Evolutionary conservation across 1,140 invertebrate species (phyloP), one percentile per base, ranked within the genome.

Genomic region (Choristoneura fumiferana): DNA sequence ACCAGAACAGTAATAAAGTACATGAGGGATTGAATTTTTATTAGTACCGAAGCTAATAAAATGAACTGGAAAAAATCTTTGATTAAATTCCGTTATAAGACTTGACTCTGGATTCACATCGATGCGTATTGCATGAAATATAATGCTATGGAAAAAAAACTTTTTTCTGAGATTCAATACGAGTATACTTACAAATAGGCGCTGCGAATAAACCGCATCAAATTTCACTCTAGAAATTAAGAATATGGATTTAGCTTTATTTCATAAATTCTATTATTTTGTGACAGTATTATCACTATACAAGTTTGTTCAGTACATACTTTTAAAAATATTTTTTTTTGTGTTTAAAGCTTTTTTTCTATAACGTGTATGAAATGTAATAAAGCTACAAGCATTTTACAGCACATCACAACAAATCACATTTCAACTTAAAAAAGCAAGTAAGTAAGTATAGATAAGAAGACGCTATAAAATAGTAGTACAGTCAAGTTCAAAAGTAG

Each of bases 1-100:
- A 43, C 1, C 1, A 22, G 22, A 13, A 0, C 5, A n/a, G 4
- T 22, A 29, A 49, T 49, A n/a, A 22, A 49, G 22, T 29, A 49
- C 43, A 49, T 49, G 43, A 29, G 17, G 17, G 40, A 22, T 18
- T 45, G 40, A 45, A 45, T 45, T 45, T 45, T 45, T 45, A 45
- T 45, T 45, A 33, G 18, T 1, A 1, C n/a, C 9, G n/a, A 49
- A 8, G 43, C 43, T 49, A 33, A 49, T 45, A 45, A 45, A 45
- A 45, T 12, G 18, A 17, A 29, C 22, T 49, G 18, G 43, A 49
- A 49, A 49, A 22, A n/a, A 22, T 49, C n/a, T 29, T 29, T 29
- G 43, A 49, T 49, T 33, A 49, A 49, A 49, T 49, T 18, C 12
- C n/a, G 14, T 10, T n/a, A 12, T 8, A 49, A 17, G 12, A 22